Evolutionary conservation across 2,113 vertebrate species (phyloP).

Genomic region (Tichodroma muraria): DNA sequence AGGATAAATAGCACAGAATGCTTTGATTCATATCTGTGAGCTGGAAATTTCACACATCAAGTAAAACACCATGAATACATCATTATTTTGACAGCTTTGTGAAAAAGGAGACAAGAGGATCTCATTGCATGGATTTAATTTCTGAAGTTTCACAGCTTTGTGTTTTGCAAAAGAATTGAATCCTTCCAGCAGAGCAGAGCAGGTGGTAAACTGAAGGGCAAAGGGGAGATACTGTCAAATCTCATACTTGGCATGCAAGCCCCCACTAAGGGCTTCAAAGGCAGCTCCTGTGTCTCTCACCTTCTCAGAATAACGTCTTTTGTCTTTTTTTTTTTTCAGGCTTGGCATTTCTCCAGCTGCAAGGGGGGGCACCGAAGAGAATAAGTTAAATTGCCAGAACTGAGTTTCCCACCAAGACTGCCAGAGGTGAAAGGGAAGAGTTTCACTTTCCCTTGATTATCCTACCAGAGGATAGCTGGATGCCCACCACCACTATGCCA

Average conservation of each 20-base stretch:
- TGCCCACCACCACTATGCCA: neutral
- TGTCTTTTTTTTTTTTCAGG: neutral
- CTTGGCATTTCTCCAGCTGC: neutral
- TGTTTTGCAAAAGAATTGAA: slow-evolving; percentile 14
- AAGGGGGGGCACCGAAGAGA: neutral
- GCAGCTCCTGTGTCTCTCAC: neutral
- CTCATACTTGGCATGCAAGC: neutral
- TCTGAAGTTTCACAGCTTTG: slow-evolving; percentile 20
- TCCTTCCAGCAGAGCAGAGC: neutral
- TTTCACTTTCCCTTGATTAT: neutral
- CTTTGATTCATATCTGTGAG: slow-evolving; percentile 39
- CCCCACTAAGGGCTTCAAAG: neutral
- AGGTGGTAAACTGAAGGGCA: slow-evolving; percentile 6
- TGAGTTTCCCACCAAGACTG: neutral
- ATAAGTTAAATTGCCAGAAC: neutral
- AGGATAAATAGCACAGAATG: slow-evolving; percentile 43
- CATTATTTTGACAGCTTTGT: slow-evolving; percentile 51
- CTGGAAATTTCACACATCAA: slow-evolving; percentile 51
- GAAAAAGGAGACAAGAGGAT: slow-evolving; percentile 20
- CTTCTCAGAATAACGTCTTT: neutral
- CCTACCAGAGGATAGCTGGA: fast-evolving
- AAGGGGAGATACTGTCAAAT: neutral
- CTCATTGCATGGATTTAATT: slow-evolving; percentile 2
- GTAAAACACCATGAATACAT: slow-evolving; percentile 30
- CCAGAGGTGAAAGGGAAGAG: neutral